A percentile compares a stretch with the other conserved stretches of the same genome.
phyloP scores from a whole-genome alignment of 1,140 invertebrate species.

The Bombus haemorrhoidalis region DNA sequence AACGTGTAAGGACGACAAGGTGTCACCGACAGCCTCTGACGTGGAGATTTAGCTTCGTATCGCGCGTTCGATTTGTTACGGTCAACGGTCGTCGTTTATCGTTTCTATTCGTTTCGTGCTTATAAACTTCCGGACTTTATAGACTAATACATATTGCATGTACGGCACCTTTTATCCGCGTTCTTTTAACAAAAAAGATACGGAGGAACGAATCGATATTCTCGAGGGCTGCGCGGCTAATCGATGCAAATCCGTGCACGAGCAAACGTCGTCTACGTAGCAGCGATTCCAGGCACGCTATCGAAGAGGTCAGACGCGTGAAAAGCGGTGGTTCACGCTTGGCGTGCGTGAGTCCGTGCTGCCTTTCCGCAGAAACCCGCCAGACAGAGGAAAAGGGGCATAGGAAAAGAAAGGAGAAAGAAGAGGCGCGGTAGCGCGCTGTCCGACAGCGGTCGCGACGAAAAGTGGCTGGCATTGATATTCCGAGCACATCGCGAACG shows the following conservation, averaged over 20 bases:
- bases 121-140: background rate
- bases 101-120: background rate
- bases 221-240: slow-evolving; percentile 9
- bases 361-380: background rate
- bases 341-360: background rate
- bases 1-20: background rate
- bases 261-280: slow-evolving; percentile 21
- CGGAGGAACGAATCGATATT: slow-evolving; percentile 26
- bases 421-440: slow-evolving; percentile 25
- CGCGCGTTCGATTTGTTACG: background rate
- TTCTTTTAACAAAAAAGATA: background rate
- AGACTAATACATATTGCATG: too few species aligned
- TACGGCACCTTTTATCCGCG: too few species aligned
- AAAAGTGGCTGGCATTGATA: slow-evolving; percentile 78
- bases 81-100: background rate
- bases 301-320: slow-evolving; percentile 52
- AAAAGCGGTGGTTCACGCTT: slow-evolving; percentile 31
- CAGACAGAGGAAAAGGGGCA: background rate
- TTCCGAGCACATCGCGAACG: slow-evolving; percentile 75
- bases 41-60: background rate
- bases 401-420: background rate
- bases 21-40: background rate
- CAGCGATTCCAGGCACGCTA: slow-evolving; percentile 41
- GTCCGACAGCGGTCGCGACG: slow-evolving; percentile 56
- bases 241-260: slow-evolving; percentile 47